phyloP scores from a whole-genome alignment of 2,797 vertebrate species.

The Sorex maritimensis region DNA sequence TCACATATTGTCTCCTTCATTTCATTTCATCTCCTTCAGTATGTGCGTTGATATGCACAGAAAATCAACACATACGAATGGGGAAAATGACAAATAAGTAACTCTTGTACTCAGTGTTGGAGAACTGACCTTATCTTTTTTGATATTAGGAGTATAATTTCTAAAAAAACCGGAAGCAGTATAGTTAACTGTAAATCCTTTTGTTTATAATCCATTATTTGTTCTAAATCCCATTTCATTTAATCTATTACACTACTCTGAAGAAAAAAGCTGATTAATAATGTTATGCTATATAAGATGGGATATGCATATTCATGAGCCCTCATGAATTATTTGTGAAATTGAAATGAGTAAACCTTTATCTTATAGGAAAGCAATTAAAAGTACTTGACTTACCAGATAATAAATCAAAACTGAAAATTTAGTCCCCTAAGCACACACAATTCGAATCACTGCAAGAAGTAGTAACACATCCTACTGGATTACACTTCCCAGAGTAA shows the following conservation, averaged over 20 bases:
- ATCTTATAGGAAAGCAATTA: constrained; percentile 87
- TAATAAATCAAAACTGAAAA: constrained; percentile 79
- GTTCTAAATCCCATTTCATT: constrained; percentile 84
- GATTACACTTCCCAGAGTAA: constrained; percentile 54
- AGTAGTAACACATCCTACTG: constrained; percentile 64
- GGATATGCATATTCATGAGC: constrained; percentile 87
- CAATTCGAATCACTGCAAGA: constrained; percentile 74
- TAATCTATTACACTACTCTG: constrained; percentile 81
- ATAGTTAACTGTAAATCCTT: constrained; percentile 57
- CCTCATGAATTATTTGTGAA: constrained; percentile 88
- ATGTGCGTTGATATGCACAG: not conserved
- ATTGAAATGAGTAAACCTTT: constrained; percentile 83
- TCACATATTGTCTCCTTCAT: constrained; percentile 50
- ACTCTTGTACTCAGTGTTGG: not conserved
- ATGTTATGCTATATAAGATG: constrained; percentile 77
- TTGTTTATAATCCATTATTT: constrained; percentile 83
- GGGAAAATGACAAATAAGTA: constrained; percentile 32
- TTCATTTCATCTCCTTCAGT: not conserved
- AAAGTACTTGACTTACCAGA: constrained; percentile 79
- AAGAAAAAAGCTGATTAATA: constrained; percentile 86
- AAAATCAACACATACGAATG: constrained; percentile 13
- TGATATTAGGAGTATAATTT: constrained; percentile 9
- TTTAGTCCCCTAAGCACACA: constrained; percentile 71
- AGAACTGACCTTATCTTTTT: constrained; percentile 36
- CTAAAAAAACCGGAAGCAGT: constrained; percentile 68